A percentile compares a stretch with the other conserved stretches of the same genome.
Conservation (phyloP, 1,140 invertebrate species). For the Lutraria rhynchaena region DNA sequence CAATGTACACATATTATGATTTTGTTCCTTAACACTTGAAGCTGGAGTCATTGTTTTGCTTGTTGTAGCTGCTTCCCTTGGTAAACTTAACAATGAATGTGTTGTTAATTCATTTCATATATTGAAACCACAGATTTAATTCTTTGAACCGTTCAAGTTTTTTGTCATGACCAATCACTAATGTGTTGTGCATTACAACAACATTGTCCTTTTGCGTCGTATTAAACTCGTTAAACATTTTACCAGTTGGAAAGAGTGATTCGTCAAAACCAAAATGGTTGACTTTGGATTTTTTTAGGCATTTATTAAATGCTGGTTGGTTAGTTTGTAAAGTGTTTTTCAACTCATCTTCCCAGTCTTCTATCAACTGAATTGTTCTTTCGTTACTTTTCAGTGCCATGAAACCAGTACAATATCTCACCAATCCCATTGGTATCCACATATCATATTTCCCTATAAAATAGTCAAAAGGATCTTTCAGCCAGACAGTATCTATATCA, state of each 20-base stretch:
- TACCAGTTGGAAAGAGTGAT: not conserved
- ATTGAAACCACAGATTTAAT: conserved; percentile 7
- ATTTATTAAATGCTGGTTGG: conserved; percentile 1
- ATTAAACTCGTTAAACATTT: not conserved
- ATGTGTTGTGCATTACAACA: conserved; percentile 23
- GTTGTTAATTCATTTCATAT: too few species aligned
- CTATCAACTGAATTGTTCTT: not conserved
- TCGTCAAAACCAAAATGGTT: not conserved
- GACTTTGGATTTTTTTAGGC: not conserved
- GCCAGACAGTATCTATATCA: conserved; percentile 18
- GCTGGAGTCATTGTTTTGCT: too few species aligned
- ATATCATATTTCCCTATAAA: conserved; percentile 17
- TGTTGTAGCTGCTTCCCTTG: too few species aligned
- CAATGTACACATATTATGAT: too few species aligned
- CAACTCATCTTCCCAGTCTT: not conserved
- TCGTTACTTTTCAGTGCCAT: conserved; percentile 5
- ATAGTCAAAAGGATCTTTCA: conserved; percentile 12
- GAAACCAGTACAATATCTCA: conserved; percentile 11
- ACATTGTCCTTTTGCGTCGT: not conserved
- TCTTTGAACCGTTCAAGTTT: conserved; percentile 26
- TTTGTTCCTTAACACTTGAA: too few species aligned
- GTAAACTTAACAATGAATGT: too few species aligned
- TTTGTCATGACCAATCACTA: not conserved
- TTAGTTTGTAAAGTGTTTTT: not conserved
- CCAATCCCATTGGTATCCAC: conserved; percentile 3